Evolutionary conservation across 2,113 vertebrate species (phyloP), one percentile per base, ranked within the genome.

Genomic region (Pseudorectes ferrugineus): DNA sequence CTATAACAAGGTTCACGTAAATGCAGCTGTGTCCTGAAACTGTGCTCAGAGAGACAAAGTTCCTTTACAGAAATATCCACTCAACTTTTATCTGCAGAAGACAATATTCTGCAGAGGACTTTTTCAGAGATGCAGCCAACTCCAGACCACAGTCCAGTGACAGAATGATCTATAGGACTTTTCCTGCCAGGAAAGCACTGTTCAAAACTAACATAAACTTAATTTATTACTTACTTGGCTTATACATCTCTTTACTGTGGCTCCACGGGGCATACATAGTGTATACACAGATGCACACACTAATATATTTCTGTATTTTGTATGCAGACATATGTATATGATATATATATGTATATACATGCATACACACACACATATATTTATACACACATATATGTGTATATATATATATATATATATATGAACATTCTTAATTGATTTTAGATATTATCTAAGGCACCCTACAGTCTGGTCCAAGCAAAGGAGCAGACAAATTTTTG

Each of bases 1-100:
- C 49, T 92, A 63, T 93, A 95, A 95, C 78, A 87, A 94, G 58
- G 87, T 83, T 93, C 96, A 81, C 84, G 28, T 93, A 89, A 85
- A 68, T 85, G 40, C 85, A 72, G 51, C 73, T 89, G 42, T 29
- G 86, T 93, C 67, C 86, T 77, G 40, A 83, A 88, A 61, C 51
- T 92, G 35, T 90, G 61, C 74, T 92, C 89, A 91, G 46, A 91
- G 42, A 91, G 28, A 74, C 42, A 83, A 94, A 92, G 96, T 91
- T 90, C 26, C 42, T 95, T 95, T 71, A 89, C 33, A 93, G 85
- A 94, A 97, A 91, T 59, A 82, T 51, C 13, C 75, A 71, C 31
- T 96, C 85, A 35, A 42, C 42, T 59, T 93, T 89, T 96, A 67
- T 92, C 43, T 94, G 38, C 67, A 75, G 25, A 17, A 85, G 59